phyloP scores from a whole-genome alignment of 1,140 invertebrate genomes.

The Lasaia peninsularis region DNA sequence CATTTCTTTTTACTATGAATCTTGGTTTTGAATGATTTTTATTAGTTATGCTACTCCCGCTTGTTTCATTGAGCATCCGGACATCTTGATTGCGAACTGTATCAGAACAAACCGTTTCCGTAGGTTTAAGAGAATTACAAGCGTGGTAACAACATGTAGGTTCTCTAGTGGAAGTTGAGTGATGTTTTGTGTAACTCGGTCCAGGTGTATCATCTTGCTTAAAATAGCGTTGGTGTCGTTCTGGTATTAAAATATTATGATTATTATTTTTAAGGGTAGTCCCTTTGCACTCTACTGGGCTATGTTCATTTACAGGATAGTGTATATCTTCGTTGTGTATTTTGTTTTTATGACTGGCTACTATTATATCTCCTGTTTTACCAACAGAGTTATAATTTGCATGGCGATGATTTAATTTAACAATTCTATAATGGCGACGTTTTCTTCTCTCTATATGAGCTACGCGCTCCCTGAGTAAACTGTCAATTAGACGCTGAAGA shows the following conservation, averaged over 20 bases:
- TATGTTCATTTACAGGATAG: constrained; percentile 34
- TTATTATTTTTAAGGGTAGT: constrained; percentile 23
- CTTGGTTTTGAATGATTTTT: constrained; percentile 42
- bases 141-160: constrained; percentile 55
- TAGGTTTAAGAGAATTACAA: constrained; percentile 31
- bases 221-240: background rate
- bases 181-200: constrained; percentile 39
- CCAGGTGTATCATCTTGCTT: constrained; percentile 46
- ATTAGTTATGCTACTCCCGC: constrained; percentile 35
- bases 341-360: constrained; percentile 61
- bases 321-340: constrained; percentile 35
- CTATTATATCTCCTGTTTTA: constrained; percentile 68
- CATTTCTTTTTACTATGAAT: constrained; percentile 54
- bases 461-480: constrained; percentile 57
- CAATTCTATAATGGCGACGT: constrained; percentile 62
- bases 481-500: constrained; percentile 63
- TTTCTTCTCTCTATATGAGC: constrained; percentile 60
- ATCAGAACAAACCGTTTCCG: constrained; percentile 1
- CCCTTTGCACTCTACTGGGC: constrained; percentile 19
- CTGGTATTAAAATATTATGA: background rate
- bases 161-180: constrained; percentile 34
- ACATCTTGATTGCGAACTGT: constrained; percentile 3
- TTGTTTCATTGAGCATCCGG: constrained; percentile 30
- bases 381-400: constrained; percentile 57
- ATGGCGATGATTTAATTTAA: constrained; percentile 64